Conservation (phyloP, 2,888 invertebrate species). For the Salticus scenicus region DNA sequence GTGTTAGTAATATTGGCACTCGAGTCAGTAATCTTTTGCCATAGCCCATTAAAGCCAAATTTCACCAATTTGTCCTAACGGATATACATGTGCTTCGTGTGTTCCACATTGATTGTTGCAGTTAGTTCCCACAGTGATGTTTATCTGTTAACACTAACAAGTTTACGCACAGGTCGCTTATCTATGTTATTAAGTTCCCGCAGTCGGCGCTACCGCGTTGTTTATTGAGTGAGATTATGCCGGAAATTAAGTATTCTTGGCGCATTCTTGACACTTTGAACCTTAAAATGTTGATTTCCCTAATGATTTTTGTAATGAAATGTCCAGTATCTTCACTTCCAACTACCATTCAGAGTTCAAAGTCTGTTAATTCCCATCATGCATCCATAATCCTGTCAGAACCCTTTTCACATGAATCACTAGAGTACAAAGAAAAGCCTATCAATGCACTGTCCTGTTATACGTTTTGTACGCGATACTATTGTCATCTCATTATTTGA, state of each 20-base stretch:
- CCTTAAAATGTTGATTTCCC: not conserved
- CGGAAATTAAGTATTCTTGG: constrained; percentile 1
- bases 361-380: not conserved
- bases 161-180: not conserved
- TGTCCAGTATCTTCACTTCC: not conserved
- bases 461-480: too few species aligned
- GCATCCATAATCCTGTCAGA: not conserved
- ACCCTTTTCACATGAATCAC: too few species aligned
- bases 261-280: constrained; percentile 7
- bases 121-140: not conserved
- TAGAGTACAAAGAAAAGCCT: too few species aligned
- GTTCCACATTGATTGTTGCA: not conserved
- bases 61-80: not conserved
- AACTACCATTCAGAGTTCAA: not conserved
- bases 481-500: too few species aligned
- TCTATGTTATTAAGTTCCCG: not conserved
- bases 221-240: not conserved
- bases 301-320: not conserved
- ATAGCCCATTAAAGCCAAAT: not conserved
- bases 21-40: not conserved
- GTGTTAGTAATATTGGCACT: not conserved
- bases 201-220: not conserved
- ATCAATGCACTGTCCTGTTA: too few species aligned
- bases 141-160: not conserved
- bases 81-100: not conserved